These are phyloP conservation scores for Balanococcus diminutus DNA, from an alignment of 2,888 invertebrate species.

Conservation along the genomic window DNA sequence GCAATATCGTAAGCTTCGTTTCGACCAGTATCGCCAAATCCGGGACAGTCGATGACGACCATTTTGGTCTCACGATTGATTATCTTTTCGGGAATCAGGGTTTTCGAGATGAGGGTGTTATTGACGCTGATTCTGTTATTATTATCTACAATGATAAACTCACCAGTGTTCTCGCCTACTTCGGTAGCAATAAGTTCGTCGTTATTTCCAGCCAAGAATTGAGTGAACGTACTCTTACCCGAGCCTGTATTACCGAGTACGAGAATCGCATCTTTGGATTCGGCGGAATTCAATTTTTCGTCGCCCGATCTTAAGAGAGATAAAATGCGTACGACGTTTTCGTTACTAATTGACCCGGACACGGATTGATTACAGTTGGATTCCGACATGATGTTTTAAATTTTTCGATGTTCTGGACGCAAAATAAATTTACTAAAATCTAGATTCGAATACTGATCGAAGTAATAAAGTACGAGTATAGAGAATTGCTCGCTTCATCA, in stretches of 20 bases:
- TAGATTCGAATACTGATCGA: too few relatives aligned
- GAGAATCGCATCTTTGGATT: constrained; percentile 35
- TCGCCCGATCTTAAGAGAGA: background rate
- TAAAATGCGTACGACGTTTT: background rate
- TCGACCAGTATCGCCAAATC: constrained; percentile 57
- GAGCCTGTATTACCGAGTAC: constrained; percentile 56
- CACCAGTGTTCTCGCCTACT: constrained; percentile 37
- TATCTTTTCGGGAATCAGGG: constrained; percentile 48
- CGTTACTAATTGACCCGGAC: background rate
- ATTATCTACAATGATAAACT: constrained; percentile 48
- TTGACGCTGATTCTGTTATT: constrained; percentile 24
- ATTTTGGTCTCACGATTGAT: constrained; percentile 39
- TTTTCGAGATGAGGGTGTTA: constrained; percentile 22
- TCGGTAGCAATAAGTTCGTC: constrained; percentile 46
- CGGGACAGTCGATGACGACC: constrained; percentile 57
- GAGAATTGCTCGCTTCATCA: too few relatives aligned
- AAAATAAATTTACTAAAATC: too few relatives aligned
- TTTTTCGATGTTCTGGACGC: background rate
- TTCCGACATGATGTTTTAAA: background rate
- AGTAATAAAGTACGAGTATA: too few relatives aligned
- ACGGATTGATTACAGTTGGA: background rate
- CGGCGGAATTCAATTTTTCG: background rate
- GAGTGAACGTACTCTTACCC: constrained; percentile 56
- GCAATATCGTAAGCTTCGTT: constrained; percentile 59
- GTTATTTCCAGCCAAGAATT: constrained; percentile 55